phyloP scores from a whole-genome alignment of 2,797 vertebrate genomes.

The Myotis pilosus region DNA sequence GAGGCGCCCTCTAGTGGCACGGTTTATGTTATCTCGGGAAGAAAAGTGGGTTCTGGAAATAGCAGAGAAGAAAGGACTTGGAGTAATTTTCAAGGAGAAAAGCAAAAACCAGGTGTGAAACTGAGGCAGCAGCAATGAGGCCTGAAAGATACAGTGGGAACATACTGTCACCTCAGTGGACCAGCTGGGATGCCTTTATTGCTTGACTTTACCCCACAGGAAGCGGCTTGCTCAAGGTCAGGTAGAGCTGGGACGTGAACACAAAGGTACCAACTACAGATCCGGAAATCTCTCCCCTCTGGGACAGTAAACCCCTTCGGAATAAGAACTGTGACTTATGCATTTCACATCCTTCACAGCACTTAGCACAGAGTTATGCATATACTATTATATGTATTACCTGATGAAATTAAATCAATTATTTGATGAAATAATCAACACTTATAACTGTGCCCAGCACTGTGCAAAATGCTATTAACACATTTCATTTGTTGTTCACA shows the following conservation, averaged over 20 bases:
- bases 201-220: neutral
- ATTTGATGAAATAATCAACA: neutral
- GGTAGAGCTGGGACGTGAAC: neutral
- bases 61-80: neutral
- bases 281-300: neutral
- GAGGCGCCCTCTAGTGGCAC: conserved; percentile 49
- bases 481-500: neutral
- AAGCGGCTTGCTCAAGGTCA: neutral
- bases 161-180: neutral
- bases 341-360: neutral
- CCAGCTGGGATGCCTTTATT: neutral
- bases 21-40: neutral
- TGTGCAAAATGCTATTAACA: neutral
- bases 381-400: neutral
- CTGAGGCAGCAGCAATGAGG: neutral
- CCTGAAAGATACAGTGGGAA: neutral
- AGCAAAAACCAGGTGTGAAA: neutral
- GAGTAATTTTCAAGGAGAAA: neutral
- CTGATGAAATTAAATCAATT: neutral
- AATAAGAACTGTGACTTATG: neutral
- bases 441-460: neutral
- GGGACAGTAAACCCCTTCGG: neutral
- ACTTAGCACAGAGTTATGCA: neutral
- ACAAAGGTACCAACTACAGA: neutral
- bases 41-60: neutral